phyloP scores from a whole-genome alignment of 2,797 vertebrate genomes.

The Spinibarbus caldwelli region DNA sequence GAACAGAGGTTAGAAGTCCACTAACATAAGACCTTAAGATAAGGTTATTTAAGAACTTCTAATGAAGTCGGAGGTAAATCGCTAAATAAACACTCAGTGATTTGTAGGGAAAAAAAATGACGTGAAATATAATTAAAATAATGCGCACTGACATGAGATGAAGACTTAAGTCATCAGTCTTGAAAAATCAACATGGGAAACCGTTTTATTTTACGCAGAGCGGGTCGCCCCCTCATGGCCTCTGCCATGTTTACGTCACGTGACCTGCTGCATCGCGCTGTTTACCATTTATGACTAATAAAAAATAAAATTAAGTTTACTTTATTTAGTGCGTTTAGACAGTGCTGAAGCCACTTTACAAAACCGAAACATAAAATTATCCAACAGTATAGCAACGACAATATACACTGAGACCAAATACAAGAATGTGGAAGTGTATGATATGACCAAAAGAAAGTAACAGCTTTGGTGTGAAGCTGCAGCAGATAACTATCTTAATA shows the following conservation, averaged over 20 bases:
- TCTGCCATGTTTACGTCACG: background rate
- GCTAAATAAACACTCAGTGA: background rate
- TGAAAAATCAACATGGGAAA: background rate
- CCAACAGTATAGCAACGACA: background rate
- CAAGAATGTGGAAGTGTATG: too few species aligned
- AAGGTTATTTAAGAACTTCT: too few species aligned
- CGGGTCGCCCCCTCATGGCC: background rate
- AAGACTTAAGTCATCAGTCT: background rate
- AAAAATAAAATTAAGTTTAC: too few species aligned
- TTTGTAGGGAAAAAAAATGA: too few species aligned
- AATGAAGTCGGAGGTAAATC: background rate
- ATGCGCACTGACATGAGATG: too few species aligned
- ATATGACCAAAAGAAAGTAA: background rate
- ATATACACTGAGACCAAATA: rapidly evolving
- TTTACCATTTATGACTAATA: background rate
- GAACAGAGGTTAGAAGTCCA: background rate
- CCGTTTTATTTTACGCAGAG: background rate
- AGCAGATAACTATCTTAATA: background rate
- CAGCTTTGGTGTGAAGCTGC: background rate
- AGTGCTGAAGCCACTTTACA: background rate
- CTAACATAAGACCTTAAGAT: background rate
- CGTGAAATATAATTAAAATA: background rate
- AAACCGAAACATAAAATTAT: background rate
- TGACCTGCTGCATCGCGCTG: background rate
- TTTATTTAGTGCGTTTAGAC: too few species aligned